phyloP scores from a whole-genome alignment of 2,113 vertebrate species.

The Porphyrio hochstetteri region DNA sequence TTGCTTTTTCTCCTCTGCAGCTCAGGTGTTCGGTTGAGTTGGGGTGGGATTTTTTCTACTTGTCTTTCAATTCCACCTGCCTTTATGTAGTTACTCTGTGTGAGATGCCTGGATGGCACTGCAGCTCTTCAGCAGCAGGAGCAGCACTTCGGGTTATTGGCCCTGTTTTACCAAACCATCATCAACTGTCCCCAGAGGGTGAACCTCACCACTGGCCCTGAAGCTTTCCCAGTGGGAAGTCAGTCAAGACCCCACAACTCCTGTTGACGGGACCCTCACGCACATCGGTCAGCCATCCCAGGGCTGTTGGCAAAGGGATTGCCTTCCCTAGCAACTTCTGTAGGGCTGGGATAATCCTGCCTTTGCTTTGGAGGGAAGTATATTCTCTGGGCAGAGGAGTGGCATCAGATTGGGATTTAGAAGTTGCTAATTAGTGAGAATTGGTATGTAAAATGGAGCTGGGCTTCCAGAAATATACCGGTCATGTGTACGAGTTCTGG shows the following conservation, averaged over 20 bases:
- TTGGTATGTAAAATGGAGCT: background rate
- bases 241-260: rapidly evolving
- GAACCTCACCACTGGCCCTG: background rate
- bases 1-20: background rate
- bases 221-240: background rate
- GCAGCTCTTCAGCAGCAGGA: background rate
- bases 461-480: background rate
- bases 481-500: background rate
- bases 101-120: background rate
- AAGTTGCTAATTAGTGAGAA: background rate
- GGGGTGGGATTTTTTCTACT: background rate
- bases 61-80: background rate
- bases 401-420: background rate
- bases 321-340: rapidly evolving
- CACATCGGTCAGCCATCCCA: rapidly evolving
- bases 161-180: background rate
- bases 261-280: rapidly evolving
- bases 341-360: background rate
- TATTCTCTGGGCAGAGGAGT: background rate
- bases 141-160: background rate
- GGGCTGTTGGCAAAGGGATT: rapidly evolving
- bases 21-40: background rate
- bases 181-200: background rate
- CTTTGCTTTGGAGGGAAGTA: background rate
- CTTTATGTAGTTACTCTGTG: background rate